These are phyloP conservation scores for Pollicipes pollicipes DNA, from an alignment of 1,140 invertebrate genomes.

Conservation along the genomic window DNA sequence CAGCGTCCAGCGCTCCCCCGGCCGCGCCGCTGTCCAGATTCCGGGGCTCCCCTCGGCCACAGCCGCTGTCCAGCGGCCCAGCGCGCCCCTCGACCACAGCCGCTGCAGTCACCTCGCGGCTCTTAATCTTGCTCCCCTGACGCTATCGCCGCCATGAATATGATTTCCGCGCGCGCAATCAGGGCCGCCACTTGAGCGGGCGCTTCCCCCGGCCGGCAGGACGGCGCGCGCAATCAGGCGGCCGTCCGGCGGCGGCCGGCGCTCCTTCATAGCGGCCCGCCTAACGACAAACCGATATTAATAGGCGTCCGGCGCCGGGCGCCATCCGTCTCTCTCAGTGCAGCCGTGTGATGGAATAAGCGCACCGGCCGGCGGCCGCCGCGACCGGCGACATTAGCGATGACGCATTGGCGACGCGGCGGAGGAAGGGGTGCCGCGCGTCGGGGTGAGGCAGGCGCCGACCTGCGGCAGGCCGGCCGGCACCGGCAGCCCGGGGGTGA, in stretches of 20 bases:
- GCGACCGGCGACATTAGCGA: neutral
- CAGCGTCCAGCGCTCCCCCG: too few relatives aligned
- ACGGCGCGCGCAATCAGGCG: neutral
- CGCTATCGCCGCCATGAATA: neutral
- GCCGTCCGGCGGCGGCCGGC: too few relatives aligned
- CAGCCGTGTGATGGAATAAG: neutral
- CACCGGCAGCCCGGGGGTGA: too few relatives aligned
- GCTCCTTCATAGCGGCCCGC: neutral
- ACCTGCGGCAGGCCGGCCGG: too few relatives aligned
- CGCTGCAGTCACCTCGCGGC: too few relatives aligned
- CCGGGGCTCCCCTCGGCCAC: too few relatives aligned
- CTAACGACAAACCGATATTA: neutral
- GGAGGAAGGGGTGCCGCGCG: too few relatives aligned
- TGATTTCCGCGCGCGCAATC: neutral
- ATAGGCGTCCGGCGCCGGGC: neutral
- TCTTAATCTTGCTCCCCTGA: neutral
- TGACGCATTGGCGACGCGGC: neutral
- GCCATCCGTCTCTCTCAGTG: neutral
- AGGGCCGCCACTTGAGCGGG: neutral
- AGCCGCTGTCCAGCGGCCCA: neutral
- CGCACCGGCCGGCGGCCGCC: too few relatives aligned
- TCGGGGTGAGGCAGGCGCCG: too few relatives aligned
- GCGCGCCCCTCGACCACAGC: neutral
- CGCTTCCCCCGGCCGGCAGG: too few relatives aligned
- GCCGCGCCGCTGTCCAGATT: too few relatives aligned